Percentiles rank a stretch among this genome's conserved stretches.
phyloP scores from a whole-genome alignment of 2,797 vertebrate species.

The Catostomus latipinnis region DNA sequence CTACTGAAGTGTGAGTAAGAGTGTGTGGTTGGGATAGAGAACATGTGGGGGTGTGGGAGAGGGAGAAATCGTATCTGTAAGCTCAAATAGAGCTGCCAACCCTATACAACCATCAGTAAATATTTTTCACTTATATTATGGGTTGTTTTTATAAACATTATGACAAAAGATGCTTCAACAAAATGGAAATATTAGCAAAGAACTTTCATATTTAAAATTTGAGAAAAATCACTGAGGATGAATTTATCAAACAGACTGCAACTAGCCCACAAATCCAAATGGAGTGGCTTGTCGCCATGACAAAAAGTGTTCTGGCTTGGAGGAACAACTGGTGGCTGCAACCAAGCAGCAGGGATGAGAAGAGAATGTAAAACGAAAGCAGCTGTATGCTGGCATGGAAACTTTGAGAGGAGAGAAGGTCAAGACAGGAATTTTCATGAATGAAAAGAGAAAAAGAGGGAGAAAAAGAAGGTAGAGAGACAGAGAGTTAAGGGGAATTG shows the following conservation, averaged over 20 bases:
- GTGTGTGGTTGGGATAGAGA: slow-evolving; percentile 12
- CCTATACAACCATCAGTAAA: background rate
- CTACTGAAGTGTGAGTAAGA: slow-evolving; percentile 10
- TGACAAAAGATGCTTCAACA: background rate
- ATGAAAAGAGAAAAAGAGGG: slow-evolving; percentile 75
- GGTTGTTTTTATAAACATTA: background rate
- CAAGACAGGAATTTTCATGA: slow-evolving; percentile 69
- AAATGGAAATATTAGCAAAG: slow-evolving; percentile 66
- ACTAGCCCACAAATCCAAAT: slow-evolving; percentile 71
- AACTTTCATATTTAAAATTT: slow-evolving; percentile 63
- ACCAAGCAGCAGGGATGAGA: slow-evolving; percentile 78
- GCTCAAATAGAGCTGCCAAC: background rate
- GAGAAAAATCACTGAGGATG: slow-evolving; percentile 68
- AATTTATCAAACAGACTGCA: slow-evolving; percentile 79
- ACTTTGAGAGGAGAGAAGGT: slow-evolving; percentile 50
- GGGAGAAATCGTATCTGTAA: slow-evolving; percentile 25
- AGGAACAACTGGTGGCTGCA: slow-evolving; percentile 72
- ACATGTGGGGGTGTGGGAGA: slow-evolving; percentile 27
- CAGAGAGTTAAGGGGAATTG: too few species aligned
- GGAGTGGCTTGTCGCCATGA: slow-evolving; percentile 17
- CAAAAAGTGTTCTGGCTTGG: slow-evolving; percentile 70
- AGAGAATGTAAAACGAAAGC: slow-evolving; percentile 81
- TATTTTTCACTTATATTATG: too few species aligned
- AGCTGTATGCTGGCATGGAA: slow-evolving; percentile 75
- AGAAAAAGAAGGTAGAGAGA: slow-evolving; percentile 39